Evolutionary conservation across 1,140 invertebrate genomes (phyloP).

Genomic region (Drosophila mauritiana): DNA sequence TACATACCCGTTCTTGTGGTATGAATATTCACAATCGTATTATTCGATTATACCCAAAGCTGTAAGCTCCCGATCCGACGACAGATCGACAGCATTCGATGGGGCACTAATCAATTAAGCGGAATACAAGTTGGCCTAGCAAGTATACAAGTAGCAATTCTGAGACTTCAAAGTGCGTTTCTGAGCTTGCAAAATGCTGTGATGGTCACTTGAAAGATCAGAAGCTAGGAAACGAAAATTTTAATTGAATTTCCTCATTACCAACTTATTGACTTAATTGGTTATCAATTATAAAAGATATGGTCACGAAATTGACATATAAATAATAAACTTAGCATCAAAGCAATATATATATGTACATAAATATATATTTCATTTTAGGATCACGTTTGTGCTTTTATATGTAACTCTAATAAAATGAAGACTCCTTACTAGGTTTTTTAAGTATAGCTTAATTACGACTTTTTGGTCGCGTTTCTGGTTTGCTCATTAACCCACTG

Average conservation of each 20-base stretch:
- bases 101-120: conserved; percentile 22
- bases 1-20: conserved; percentile 35
- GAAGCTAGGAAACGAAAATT: not conserved
- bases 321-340: not conserved
- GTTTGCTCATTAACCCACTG: conserved; percentile 16
- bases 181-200: not conserved
- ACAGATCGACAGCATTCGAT: conserved; percentile 12
- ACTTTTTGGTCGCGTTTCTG: not conserved
- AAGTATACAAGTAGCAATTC: conserved; percentile 1
- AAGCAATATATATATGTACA: not conserved
- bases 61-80: conserved; percentile 21
- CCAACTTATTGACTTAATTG: not conserved
- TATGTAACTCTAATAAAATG: too few relatives aligned
- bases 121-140: conserved; percentile 5
- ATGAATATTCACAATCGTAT: conserved; percentile 42
- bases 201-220: not conserved
- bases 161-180: not conserved
- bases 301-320: not conserved
- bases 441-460: not conserved
- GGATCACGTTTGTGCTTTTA: too few relatives aligned
- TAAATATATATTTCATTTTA: not conserved
- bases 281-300: not conserved
- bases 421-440: too few relatives aligned
- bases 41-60: conserved; percentile 36
- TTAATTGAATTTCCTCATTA: conserved; percentile 18